These are phyloP conservation scores for Atta texana DNA, from an alignment of 1,140 invertebrate genomes.

Conservation along the genomic window DNA sequence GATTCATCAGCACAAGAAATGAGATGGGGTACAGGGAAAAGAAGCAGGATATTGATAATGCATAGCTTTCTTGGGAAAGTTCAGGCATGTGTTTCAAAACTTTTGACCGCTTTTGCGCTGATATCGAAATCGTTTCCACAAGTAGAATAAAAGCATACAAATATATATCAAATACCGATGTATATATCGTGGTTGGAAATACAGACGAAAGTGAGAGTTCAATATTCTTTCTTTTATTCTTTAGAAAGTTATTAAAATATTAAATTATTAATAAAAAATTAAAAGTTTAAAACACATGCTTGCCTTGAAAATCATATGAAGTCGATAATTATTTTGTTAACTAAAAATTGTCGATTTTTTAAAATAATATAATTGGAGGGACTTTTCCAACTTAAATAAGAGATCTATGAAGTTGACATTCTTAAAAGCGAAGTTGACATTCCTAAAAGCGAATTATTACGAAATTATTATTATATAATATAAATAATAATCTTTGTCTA, in stretches of 20 bases:
- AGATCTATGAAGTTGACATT: too few species aligned
- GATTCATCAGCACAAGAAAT: slow-evolving; percentile 20
- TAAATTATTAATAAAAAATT: slow-evolving; percentile 4
- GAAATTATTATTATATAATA: too few species aligned
- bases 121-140: slow-evolving; percentile 78
- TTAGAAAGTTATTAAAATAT: background rate
- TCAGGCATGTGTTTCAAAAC: slow-evolving; percentile 81
- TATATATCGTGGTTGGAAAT: slow-evolving; percentile 5
- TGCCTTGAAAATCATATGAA: background rate
- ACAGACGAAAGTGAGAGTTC: background rate
- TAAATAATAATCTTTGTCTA: too few species aligned
- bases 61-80: slow-evolving; percentile 81
- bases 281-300: background rate
- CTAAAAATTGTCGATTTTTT: background rate
- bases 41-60: slow-evolving; percentile 80
- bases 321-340: background rate
- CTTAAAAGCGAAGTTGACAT: too few species aligned
- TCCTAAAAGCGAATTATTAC: too few species aligned
- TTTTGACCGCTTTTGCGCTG: slow-evolving; percentile 78
- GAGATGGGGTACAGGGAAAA: slow-evolving; percentile 35
- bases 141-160: slow-evolving; percentile 75
- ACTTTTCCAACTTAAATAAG: background rate
- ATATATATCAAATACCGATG: slow-evolving; percentile 70
- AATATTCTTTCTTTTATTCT: background rate
- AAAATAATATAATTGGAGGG: slow-evolving; percentile 5